Base-by-base conservation (phyloP, 1,140 invertebrate genomes). In the Latrodectus geometricus region DNA sequence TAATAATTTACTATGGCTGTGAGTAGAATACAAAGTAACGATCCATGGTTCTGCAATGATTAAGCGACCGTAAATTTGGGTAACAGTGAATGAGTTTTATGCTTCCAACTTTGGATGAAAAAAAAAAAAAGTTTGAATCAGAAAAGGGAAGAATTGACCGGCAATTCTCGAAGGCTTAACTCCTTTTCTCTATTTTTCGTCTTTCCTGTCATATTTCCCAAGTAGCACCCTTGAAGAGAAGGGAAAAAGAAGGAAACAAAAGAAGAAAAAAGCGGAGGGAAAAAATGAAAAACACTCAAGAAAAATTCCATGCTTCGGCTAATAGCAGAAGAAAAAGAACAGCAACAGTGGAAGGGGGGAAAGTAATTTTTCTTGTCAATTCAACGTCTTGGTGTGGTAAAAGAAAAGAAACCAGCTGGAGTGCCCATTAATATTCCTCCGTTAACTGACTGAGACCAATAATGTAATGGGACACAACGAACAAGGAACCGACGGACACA, bases 301-400 rank as follows among this genome's bases (percentile, higher is more conserved):
- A 68, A 79, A 81, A 70, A 72, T 72, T 81, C 66, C 66, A 23
- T 20, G 69, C 35, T 70, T 35, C n/a, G 79, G 52, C 79, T 81
- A 81, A 81, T 81, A 81, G 72, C 68, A 73, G 49, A 20, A 81
- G 79, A 23, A 72, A 72, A 72, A 61, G 35, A 54, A 79, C 49
- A 21, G 48, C 20, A 15, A 35, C 11, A 35, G 50, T 12, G 79
- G 69, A 52, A 35, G 75, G 68, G 79, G n/a, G 66, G 79, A 50
- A 81, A 72, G 79, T 81, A 81, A 81, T 81, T 52, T 81, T 81
- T 81, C 79, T 81, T 81, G 79, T 81, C 79, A 81, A 81, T 81
- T 81, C 79, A 81, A 72, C 79, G 79, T 81, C 79, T 81, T 61
- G 35, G 50, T 21, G 76, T 61, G 20, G 68, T 56, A 72, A 81